Base-by-base conservation (phyloP, 2,888 invertebrate genomes). In the Byasa hedistus region DNA sequence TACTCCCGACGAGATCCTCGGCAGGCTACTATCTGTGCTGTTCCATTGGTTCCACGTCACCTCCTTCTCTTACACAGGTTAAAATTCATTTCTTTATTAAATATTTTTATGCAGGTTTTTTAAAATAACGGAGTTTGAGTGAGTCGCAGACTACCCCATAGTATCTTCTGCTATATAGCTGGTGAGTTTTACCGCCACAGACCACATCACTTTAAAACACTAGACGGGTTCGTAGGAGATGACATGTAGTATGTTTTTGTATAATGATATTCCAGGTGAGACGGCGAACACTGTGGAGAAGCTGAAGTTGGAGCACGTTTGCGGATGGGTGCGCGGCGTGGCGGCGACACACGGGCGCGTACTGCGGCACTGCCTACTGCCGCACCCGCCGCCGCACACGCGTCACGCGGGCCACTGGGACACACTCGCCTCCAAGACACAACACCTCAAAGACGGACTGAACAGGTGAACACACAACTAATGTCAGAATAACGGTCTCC, bases 11-110 rank as follows among this genome's bases (percentile, higher is more conserved):
- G 96, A 96, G 85, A 93, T 96, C 64, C 92, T 99, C 61, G 99
- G 99, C 10, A 93, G 99, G 69, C 93, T 99, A 75, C 93, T 99
- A 61, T 97, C 98, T 39, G 98, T 99, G 94, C 93, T 99, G 71
- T 99, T 99, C 89, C 98, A 99, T 86, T 99, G 99, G 99, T 99
- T 99, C 92, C 98, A 99, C 88, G 96, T 98, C 76, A 99, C 99
- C 21, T 98, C 99, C 1, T 98, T 97, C 85, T 95, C 99, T 12
- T 98, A 98, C 80, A 98, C 98, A 87, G 97, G 98, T 97, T 87
- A 80, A 48, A 19, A 48, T n/a, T 48, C 17, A 19, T 48, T 48
- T 48, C 19, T 48, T 48, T n/a, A 48, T 2, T 19, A 48, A 48
- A 19, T 48, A 48, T 5, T 19, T 5, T 48, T 17, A 48, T 48